Conservation (phyloP, 1,140 invertebrate genomes). For the Bursaphelenchus mucronatus region DNA sequence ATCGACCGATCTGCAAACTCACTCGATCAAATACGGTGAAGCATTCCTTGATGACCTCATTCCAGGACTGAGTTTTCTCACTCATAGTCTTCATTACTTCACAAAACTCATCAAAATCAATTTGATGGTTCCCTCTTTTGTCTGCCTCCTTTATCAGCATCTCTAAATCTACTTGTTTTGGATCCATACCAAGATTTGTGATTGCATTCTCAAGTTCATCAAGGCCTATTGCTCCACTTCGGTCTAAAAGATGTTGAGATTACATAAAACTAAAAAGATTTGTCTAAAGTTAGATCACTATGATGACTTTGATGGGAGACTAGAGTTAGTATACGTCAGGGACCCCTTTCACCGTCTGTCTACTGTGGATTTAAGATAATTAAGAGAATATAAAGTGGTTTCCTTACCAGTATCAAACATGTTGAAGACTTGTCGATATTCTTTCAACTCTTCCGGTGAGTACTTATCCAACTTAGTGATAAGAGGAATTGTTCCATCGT, state of each 20-base stretch:
- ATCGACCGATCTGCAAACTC: slow-evolving; percentile 10
- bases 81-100: slow-evolving; percentile 58
- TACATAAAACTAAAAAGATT: slow-evolving; percentile 10
- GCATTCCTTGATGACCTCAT: slow-evolving; percentile 57
- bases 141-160: slow-evolving; percentile 51
- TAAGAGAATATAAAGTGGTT: neutral
- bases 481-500: slow-evolving; percentile 31
- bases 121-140: slow-evolving; percentile 58
- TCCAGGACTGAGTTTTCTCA: slow-evolving; percentile 57
- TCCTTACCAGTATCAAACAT: slow-evolving; percentile 47
- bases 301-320: slow-evolving; percentile 9
- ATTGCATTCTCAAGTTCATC: slow-evolving; percentile 59
- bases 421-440: slow-evolving; percentile 50
- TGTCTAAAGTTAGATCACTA: neutral
- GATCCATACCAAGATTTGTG: slow-evolving; percentile 39
- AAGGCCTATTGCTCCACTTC: slow-evolving; percentile 56
- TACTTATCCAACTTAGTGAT: slow-evolving; percentile 55
- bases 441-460: slow-evolving; percentile 51
- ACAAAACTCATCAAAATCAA: slow-evolving; percentile 46
- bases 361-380: too few relatives aligned
- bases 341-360: neutral
- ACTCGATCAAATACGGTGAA: slow-evolving; percentile 59
- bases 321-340: neutral
- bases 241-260: slow-evolving; percentile 33
- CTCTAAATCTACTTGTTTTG: slow-evolving; percentile 43